Conservation (phyloP, 2,113 vertebrate genomes). For the Rhinichthys klamathensis region DNA sequence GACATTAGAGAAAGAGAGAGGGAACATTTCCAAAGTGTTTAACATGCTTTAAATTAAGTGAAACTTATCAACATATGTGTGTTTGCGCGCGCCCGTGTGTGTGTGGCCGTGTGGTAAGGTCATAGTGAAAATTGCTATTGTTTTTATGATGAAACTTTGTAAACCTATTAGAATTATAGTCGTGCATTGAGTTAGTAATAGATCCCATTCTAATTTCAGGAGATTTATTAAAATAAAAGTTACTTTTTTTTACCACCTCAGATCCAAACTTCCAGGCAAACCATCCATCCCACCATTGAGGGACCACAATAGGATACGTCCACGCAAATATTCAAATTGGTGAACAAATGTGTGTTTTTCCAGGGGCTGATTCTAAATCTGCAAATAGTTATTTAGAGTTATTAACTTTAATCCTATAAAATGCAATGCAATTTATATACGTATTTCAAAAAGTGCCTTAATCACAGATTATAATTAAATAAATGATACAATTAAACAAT, state of each 20-base stretch:
- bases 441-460: not conserved
- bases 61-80: not conserved
- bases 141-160: not conserved
- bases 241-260: not conserved
- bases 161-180: not conserved
- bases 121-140: not conserved
- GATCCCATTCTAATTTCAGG: not conserved
- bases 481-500: no score
- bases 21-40: not conserved
- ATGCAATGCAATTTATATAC: not conserved
- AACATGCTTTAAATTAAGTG: not conserved
- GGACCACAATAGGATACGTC: not conserved
- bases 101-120: not conserved
- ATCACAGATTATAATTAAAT: no score
- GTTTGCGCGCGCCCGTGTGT: not conserved
- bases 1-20: slow-evolving; percentile 21
- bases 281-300: not conserved
- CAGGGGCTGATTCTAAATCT: not conserved
- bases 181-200: not conserved
- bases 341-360: not conserved
- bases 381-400: not conserved
- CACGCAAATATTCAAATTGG: not conserved
- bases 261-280: not conserved
- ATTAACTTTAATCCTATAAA: not conserved
- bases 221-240: not conserved